These are phyloP conservation scores for Anomalospiza imberbis DNA, from an alignment of 2,797 vertebrate genomes.

Conservation along the genomic window DNA sequence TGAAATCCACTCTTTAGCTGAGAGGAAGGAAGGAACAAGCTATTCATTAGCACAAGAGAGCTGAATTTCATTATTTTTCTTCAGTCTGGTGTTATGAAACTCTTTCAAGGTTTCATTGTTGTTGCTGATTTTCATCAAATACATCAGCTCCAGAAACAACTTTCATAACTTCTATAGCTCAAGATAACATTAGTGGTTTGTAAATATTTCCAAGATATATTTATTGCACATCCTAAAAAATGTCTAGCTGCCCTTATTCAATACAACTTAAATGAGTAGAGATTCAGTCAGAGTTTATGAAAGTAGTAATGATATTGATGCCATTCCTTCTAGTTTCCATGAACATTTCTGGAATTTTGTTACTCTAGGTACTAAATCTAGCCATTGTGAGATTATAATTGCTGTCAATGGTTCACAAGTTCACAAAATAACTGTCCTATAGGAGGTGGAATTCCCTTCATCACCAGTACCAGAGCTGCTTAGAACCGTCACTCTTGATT, in stretches of 20 bases:
- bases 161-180: neutral
- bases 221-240: neutral
- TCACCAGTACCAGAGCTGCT: neutral
- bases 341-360: neutral
- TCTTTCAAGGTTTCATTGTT: neutral
- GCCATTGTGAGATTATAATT: neutral
- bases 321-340: neutral
- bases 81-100: neutral
- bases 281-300: neutral
- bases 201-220: neutral
- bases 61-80: neutral
- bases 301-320: neutral
- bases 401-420: neutral
- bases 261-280: neutral
- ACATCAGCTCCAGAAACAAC: neutral
- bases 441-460: neutral
- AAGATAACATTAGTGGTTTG: neutral
- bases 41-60: neutral
- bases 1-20: neutral
- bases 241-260: neutral
- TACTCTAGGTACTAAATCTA: neutral
- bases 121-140: neutral
- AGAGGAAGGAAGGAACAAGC: neutral
- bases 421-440: neutral
- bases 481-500: neutral